Base-by-base conservation (phyloP, 2,888 invertebrate species). In the Mallateleia sp. region DNA sequence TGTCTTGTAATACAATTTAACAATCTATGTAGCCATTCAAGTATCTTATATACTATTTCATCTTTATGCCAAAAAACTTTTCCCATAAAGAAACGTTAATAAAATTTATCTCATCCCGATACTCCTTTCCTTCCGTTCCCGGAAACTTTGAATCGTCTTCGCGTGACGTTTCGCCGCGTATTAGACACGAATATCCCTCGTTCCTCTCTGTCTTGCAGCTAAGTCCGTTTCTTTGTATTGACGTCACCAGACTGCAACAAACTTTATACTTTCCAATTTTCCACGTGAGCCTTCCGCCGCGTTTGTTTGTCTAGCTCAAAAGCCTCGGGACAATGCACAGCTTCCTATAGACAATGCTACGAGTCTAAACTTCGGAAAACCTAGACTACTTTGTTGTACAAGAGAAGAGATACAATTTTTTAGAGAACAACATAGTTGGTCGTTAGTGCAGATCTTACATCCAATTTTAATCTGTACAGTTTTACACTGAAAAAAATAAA, bases 241-340 rank as follows among this genome's bases (percentile, higher is more conserved):
- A 80, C 72, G 72, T 80, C 72, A 54, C 47, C 54, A 64, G 80
- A 72, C 64, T 80, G 67, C 64, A 80, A 64, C 79, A 71, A 80
- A 80, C 80, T 79, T 80, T 74, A 67, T 74, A 67, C 81, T 81
- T 81, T 81, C 74, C 64, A 64, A 66, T 75, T 81, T 81, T 74
- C 74, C 81, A 58, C 74, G 54, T 58, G 67, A 81, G 64, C 34
- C 54, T 74, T 74, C 58, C 62, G 60, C 47, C 42, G 69, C 28
- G 79, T 69, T 71, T 79, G 69, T 79, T 69, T 52, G 67, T 67
- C 78, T 78, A 60, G 50, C 67, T 78, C 67, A 66, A 77, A 77
- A 78, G 67, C 58, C 38, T 22, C 60, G 45, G 78, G 22, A 78
- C 67, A 69, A 78, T 60, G 45, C 24, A 34, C 34, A 69, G 42